A percentile compares a stretch with the other conserved stretches of the same genome.
Conservation (phyloP, 2,888 invertebrate genomes). For the Sceliomorpha sp. region DNA sequence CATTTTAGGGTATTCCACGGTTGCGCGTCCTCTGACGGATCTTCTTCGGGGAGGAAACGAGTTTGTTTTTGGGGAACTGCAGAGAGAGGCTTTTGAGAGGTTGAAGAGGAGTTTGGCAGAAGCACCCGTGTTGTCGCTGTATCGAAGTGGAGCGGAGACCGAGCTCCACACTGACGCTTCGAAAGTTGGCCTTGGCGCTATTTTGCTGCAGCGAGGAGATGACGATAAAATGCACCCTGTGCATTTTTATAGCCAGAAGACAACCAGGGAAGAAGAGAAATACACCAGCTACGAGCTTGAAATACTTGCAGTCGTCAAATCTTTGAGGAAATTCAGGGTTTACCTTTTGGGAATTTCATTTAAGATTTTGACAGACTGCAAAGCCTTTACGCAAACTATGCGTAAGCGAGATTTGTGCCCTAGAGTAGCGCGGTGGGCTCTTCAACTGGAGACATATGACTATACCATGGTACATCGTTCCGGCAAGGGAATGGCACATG, state of each 20-base stretch:
- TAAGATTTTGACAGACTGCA: constrained; percentile 57
- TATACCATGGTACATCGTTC: constrained; percentile 46
- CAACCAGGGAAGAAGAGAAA: constrained; percentile 53
- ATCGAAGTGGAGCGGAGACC: too few relatives aligned
- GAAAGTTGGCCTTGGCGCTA: too few relatives aligned
- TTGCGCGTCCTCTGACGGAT: too few relatives aligned
- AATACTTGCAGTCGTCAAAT: constrained; percentile 59
- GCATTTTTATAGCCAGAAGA: constrained; percentile 26
- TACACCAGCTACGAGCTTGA: constrained; percentile 62
- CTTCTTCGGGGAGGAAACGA: too few relatives aligned
- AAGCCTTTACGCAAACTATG: constrained; percentile 14
- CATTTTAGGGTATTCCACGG: too few relatives aligned
- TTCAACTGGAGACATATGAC: constrained; percentile 39
- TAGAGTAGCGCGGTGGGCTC: constrained; percentile 41
- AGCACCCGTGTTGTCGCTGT: too few relatives aligned
- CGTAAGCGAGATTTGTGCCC: constrained; percentile 34
- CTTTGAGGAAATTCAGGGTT: constrained; percentile 57
- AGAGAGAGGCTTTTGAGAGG: too few relatives aligned
- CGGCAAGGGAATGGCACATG: constrained; percentile 35
- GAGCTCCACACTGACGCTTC: too few relatives aligned
- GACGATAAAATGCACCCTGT: too few relatives aligned
- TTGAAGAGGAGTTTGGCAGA: too few relatives aligned
- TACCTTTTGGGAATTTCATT: constrained; percentile 56
- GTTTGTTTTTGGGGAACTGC: too few relatives aligned
- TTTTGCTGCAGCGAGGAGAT: too few relatives aligned